Evolutionary conservation across 2,113 vertebrate species (phyloP), one percentile per base, ranked within the genome.

Genomic region (Hystrix cristata): DNA sequence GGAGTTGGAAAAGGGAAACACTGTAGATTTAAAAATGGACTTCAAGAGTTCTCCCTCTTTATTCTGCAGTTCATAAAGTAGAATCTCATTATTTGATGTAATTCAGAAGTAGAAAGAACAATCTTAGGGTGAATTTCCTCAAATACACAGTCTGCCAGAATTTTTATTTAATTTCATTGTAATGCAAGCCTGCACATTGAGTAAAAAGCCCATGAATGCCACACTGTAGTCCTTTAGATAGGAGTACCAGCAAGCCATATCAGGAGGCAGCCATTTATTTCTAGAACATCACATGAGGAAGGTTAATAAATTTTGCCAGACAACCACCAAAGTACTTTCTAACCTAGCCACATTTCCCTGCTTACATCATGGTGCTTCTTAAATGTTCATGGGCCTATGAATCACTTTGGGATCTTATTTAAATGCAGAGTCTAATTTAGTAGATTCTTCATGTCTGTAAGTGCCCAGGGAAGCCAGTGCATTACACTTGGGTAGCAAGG

Each of bases 261-360:
- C 23, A 82, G 62, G 53, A 94, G 86, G 84, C 4, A 79, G 46
- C 12, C 25, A 15, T 92, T 76, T 92, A 8, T 81, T 69, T 95
- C 51, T 23, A 87, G 60, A 94, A 48, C 4, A 72, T 78, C 65
- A 55, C 43, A 72, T 53, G 31, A 94, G 46, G 19, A 87, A 92
- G 62, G 48, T 74, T 31, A 80, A 74, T 74, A 51, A 48, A 64
- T 92, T 92, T 84, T 94, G 23, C 55, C 16, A 79, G 80, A 67
- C 4, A 95, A 55, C 43, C 59, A 89, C 79, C 87, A 59, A 79
- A 84, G 57, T 79, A 31, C 87, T 95, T 94, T 81, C 82, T 95
- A 85, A 79, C 18, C 25, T 80, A 79, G 60, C 59, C 71, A 53
- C 23, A 48, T 67, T 31, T 91, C 62, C 46, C 87, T 51, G 72